A percentile compares a stretch with the other conserved stretches of the same genome.
Evolutionary conservation across 1,140 invertebrate species (phyloP).

Genomic region (Araneus ventricosus): DNA sequence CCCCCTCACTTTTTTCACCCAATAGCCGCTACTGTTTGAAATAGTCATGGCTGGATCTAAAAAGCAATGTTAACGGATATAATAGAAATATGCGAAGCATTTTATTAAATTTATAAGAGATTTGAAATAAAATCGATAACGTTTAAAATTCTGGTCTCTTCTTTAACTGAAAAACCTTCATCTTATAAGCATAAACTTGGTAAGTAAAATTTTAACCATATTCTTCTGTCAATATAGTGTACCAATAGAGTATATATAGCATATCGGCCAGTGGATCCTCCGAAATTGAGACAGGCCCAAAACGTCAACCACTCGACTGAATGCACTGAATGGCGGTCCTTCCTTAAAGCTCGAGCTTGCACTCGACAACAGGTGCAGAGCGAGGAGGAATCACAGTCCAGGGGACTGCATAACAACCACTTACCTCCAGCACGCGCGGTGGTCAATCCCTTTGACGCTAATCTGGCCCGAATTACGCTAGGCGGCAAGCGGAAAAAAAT

Average conservation of each 20-base stretch:
- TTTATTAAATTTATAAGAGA: too few species aligned
- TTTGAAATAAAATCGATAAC: too few species aligned
- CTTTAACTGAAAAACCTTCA: too few species aligned
- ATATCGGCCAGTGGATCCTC: background rate
- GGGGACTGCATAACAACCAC: constrained; percentile 53
- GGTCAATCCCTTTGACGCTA: constrained; percentile 58
- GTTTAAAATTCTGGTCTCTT: too few species aligned
- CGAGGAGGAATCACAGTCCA: constrained; percentile 60
- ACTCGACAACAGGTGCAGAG: constrained; percentile 57
- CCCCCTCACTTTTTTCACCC: too few species aligned
- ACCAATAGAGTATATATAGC: background rate
- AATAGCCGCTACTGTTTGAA: too few species aligned
- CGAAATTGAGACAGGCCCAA: background rate
- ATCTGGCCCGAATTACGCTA: constrained; percentile 21
- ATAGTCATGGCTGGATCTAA: too few species aligned
- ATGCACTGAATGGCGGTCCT: background rate
- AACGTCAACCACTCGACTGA: background rate
- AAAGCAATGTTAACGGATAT: too few species aligned
- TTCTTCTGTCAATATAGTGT: too few species aligned
- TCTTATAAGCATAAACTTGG: too few species aligned
- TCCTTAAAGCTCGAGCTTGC: background rate
- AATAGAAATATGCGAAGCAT: too few species aligned
- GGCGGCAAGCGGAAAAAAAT: background rate
- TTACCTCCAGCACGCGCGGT: constrained; percentile 39
- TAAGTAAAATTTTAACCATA: too few species aligned